These are phyloP conservation scores for Amphipyra berbera DNA, from an alignment of 2,888 invertebrate species.

Conservation along the genomic window DNA sequence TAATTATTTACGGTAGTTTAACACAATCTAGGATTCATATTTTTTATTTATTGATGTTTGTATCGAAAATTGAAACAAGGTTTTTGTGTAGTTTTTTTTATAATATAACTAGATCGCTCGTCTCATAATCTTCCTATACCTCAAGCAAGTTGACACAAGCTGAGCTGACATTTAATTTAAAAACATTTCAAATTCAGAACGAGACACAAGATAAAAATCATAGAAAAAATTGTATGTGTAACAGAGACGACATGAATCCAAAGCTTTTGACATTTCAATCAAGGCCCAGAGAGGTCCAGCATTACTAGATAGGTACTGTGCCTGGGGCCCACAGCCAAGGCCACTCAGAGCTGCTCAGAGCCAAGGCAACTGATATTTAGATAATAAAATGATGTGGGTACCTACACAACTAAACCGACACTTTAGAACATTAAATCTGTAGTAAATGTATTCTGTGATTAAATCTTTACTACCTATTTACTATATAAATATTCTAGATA, in stretches of 20 bases:
- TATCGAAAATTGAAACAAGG: background rate
- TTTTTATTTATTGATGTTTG: slow-evolving; percentile 4
- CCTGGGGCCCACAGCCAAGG: too few species aligned
- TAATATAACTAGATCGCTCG: slow-evolving; percentile 14
- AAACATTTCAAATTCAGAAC: slow-evolving; percentile 11
- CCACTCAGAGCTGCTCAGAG: too few species aligned
- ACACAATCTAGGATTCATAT: slow-evolving; percentile 16
- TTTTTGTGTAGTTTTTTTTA: slow-evolving; percentile 24
- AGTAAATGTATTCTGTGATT: too few species aligned
- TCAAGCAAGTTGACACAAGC: background rate
- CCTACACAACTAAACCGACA: too few species aligned
- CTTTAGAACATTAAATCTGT: too few species aligned
- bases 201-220: slow-evolving; percentile 14
- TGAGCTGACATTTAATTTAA: background rate
- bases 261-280: too few species aligned
- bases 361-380: too few species aligned
- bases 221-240: background rate
- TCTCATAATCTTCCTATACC: slow-evolving; percentile 14
- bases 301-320: too few species aligned
- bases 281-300: too few species aligned
- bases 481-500: too few species aligned
- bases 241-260: slow-evolving; percentile 10
- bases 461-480: too few species aligned
- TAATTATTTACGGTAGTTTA: background rate
- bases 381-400: too few species aligned